Conservation (phyloP, 2,888 invertebrate genomes). For the Opisthograptis luteolata region DNA sequence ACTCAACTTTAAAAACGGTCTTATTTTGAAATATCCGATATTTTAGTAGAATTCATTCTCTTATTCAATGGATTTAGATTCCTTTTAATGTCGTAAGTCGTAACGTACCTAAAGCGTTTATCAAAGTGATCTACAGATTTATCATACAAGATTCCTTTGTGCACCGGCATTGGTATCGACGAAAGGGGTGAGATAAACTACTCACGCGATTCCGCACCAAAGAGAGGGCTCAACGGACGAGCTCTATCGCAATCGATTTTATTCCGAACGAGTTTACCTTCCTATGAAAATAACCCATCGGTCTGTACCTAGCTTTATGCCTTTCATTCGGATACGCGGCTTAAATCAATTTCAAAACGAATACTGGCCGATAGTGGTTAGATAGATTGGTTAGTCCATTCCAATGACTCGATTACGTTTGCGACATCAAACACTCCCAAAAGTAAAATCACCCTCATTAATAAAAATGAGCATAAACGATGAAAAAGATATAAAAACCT, state of each 20-base stretch:
- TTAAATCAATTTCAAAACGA: slow-evolving; percentile 29
- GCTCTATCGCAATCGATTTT: slow-evolving; percentile 65
- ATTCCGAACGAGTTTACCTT: slow-evolving; percentile 76
- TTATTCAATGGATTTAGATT: slow-evolving; percentile 3
- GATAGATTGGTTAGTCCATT: slow-evolving; percentile 18
- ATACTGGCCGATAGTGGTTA: slow-evolving; percentile 13
- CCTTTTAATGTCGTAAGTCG: slow-evolving; percentile 18
- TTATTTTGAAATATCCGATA: neutral
- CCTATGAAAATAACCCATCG: slow-evolving; percentile 54
- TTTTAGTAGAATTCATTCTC: neutral
- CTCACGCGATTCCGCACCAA: slow-evolving; percentile 76
- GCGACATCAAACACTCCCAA: slow-evolving; percentile 14
- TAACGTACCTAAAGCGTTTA: slow-evolving; percentile 38
- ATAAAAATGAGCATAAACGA: slow-evolving; percentile 51
- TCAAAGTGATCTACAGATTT: slow-evolving; percentile 64
- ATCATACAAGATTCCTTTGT: slow-evolving; percentile 73
- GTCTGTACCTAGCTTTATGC: slow-evolving; percentile 29
- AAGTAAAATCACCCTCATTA: slow-evolving; percentile 28
- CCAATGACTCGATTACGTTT: slow-evolving; percentile 21
- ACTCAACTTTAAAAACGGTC: no score
- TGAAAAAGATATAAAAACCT: slow-evolving; percentile 63
- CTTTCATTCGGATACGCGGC: slow-evolving; percentile 22
- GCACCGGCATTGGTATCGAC: slow-evolving; percentile 51
- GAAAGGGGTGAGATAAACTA: slow-evolving; percentile 75
- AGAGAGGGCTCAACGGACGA: slow-evolving; percentile 76